Conservation (phyloP, 2,113 vertebrate genomes). For the Piaya cayana region DNA sequence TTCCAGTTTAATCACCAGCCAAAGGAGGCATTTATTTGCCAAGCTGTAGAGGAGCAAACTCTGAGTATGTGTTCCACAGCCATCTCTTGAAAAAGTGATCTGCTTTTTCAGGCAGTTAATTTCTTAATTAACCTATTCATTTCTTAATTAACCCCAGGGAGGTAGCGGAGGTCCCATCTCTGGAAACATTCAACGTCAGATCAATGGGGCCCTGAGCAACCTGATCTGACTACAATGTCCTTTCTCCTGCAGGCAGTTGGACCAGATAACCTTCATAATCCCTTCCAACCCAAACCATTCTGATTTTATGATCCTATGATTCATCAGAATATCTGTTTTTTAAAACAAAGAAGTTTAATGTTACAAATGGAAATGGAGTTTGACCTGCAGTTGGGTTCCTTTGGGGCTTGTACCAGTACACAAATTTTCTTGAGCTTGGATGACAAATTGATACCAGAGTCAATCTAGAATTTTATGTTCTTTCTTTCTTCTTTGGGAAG, state of each 20-base stretch:
- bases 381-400: not conserved
- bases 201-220: too few species aligned
- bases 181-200: too few species aligned
- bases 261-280: too few species aligned
- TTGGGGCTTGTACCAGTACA: rapidly evolving
- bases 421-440: not conserved
- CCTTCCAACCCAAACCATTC: too few species aligned
- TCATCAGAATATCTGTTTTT: not conserved
- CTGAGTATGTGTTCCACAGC: not conserved
- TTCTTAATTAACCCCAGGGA: too few species aligned
- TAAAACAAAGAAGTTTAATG: not conserved
- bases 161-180: too few species aligned
- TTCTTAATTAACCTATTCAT: not conserved
- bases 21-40: not conserved
- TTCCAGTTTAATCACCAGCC: not conserved
- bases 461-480: not conserved
- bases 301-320: too few species aligned
- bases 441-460: not conserved
- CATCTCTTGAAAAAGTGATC: not conserved
- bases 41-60: not conserved
- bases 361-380: rapidly evolving
- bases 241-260: too few species aligned
- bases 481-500: conserved; percentile 30
- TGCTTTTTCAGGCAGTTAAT: not conserved
- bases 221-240: too few species aligned